phyloP scores from a whole-genome alignment of 2,797 vertebrate species.

The Acanthornis magna region DNA sequence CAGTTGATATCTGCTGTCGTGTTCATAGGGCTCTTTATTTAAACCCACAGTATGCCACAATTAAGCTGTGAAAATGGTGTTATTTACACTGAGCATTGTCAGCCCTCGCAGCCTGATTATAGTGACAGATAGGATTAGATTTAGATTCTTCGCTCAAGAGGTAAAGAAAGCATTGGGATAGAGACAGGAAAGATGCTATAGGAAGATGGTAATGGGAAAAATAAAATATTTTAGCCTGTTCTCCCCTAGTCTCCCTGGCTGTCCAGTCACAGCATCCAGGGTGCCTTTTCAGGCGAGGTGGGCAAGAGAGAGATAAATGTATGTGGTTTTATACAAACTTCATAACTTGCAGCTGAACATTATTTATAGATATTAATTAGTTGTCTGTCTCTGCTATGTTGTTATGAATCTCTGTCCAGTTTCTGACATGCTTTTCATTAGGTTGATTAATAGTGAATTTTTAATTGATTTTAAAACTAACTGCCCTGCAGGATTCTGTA shows the following conservation, averaged over 20 bases:
- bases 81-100: not conserved
- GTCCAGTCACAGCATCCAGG: conserved; percentile 16
- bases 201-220: not conserved
- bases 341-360: conserved; percentile 67
- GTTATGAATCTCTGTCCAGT: conserved; percentile 65
- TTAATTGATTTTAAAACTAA: conserved; percentile 62
- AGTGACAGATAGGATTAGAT: not conserved
- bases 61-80: not conserved
- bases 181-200: not conserved
- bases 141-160: not conserved
- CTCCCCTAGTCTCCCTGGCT: not conserved
- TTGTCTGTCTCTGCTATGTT: conserved; percentile 69
- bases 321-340: conserved; percentile 60
- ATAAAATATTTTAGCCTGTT: conserved; percentile 10
- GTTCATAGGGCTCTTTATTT: not conserved
- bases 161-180: not conserved
- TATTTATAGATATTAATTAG: conserved; percentile 74
- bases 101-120: not conserved
- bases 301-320: conserved; percentile 56
- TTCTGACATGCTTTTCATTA: conserved; percentile 64
- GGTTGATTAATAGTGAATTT: conserved; percentile 63
- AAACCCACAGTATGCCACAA: not conserved
- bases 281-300: conserved; percentile 38
- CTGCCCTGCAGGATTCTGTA: conserved; percentile 34
- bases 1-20: not conserved